Base-by-base conservation (phyloP, 2,797 vertebrate species). In the Pipistrellus pygmaeus region DNA sequence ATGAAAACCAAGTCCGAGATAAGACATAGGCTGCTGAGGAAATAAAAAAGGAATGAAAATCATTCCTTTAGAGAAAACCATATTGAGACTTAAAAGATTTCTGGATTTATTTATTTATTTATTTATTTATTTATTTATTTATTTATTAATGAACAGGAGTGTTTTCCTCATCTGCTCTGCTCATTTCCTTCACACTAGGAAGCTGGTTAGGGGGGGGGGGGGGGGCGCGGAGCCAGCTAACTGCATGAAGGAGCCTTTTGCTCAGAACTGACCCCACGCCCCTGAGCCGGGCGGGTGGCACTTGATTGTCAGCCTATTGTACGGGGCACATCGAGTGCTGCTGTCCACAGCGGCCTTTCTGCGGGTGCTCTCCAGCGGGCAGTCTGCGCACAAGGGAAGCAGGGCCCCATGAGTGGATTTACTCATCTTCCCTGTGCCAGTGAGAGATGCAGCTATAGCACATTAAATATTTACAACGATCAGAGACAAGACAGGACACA, bases 391-490 rank as follows among this genome's bases (percentile, higher is more conserved):
- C 88, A 27, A 85, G 35, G n/a, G 25, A 84, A 48, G 51, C 41
- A 78, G 35, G 0, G 3, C 30, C 73, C 35, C 2, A 4, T 3
- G 1, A 48, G 41, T 46, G 62, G 41, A 75, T 88, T 90, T 93
- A 64, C 80, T 94, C 53, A 4, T 88, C 23, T 64, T 91, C 91
- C 89, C 93, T 68, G 8, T 83, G 57, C 95, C 92, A 88, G 96
- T 76, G 53, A 90, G 87, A 83, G 85, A 93, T 46, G 81, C 80
- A 73, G 90, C 48, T 81, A 32, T 27, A 87, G 85, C 55, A 83
- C 76, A 93, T 96, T 97, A 97, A 97, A 97, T 97, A 97, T 97
- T 97, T 97, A 97, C 57, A 97, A 30, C 90, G 27, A 86, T 95
- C 77, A 53, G 95, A 97, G 95, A 55, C 89, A 95, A 96, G 96